Base-by-base conservation (phyloP, 2,888 invertebrate species). In the Dicroscelio sp. region DNA sequence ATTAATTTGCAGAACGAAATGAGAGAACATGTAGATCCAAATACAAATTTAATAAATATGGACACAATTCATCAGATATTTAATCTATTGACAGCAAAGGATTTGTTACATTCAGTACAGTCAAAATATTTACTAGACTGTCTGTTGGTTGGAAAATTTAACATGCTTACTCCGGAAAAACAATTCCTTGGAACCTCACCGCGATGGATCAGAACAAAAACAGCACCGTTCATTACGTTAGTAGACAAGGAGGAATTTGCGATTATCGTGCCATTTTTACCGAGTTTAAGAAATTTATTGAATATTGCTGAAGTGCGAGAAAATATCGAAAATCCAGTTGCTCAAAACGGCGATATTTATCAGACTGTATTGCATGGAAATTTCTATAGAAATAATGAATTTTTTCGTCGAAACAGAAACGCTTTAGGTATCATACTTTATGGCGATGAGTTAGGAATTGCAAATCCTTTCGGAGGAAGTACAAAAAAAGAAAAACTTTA, bases 361-460 rank as follows among this genome's bases (percentile, higher is more conserved):
- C 55, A 92, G 60, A 91, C 92, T 0, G 38, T 83, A 8, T 35
- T 91, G 12, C 93, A 94, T 92, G 94, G 94, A 8, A 78, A 30
- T 4, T 67, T 90, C 60, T 94, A 92, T 63, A 86, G 75, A 60
- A 78, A 38, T 8, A 60, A 83, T 63, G 38, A 83, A 52, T 63
- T 93, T 90, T 84, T 94, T 93, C 55, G 78, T 31, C n/a, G 87
- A 20, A 85, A 91, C 69, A 60, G 63, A 30, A 92, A 91, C 63
- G 75, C 87, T 52, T 60, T 94, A 48, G 93, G 92, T 30, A 89
- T 95, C 60, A 92, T 94, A 33, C 60, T 94, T 2, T 94, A 94
- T 79, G 89, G 88, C 35, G 94, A 90, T 20, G 83, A 90, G 25
- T n/a, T 83, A 58, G 73, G 48, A 58, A 69, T 83, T 14, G 48